Conservation (phyloP, 2,797 vertebrate genomes). For the Chelidonichthys spinosus region DNA sequence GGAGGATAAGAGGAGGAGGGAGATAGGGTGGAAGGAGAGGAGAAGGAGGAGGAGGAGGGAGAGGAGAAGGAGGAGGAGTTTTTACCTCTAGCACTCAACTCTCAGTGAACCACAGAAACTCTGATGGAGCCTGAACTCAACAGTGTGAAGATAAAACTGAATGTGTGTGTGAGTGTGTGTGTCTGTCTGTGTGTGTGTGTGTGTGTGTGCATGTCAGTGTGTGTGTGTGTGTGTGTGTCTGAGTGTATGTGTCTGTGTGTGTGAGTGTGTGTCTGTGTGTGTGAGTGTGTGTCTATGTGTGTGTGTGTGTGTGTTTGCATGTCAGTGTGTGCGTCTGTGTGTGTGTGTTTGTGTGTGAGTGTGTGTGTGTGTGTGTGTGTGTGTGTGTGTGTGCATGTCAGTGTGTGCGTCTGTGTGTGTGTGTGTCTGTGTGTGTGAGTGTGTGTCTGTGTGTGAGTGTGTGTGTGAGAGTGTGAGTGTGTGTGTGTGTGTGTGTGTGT, state of each 20-base stretch:
- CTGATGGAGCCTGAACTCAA: not conserved
- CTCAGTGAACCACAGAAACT: not conserved
- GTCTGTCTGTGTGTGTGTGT: slow-evolving; percentile 16
- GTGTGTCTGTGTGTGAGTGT: not conserved
- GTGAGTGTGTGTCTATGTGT: not conserved
- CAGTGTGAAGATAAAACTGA: not conserved
- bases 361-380: too few relatives aligned
- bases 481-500: too few relatives aligned
- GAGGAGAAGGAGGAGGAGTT: not conserved
- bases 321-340: too few relatives aligned
- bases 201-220: not conserved
- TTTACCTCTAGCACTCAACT: not conserved
- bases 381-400: too few relatives aligned
- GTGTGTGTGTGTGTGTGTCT: slow-evolving; percentile 2
- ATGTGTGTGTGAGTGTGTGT: not conserved
- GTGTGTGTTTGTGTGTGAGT: too few relatives aligned
- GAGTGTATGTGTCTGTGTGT: too few relatives aligned
- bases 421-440: too few relatives aligned
- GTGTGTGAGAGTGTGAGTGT: not conserved
- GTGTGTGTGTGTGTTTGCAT: too few relatives aligned
- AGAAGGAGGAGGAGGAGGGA: not conserved
- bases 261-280: slow-evolving; percentile 1
- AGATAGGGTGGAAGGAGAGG: not conserved
- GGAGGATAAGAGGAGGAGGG: too few relatives aligned
- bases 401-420: too few relatives aligned